Percentiles rank a stretch among this genome's conserved stretches.
phyloP scores from a whole-genome alignment of 2,113 vertebrate species.

The Eurystomus gularis region DNA sequence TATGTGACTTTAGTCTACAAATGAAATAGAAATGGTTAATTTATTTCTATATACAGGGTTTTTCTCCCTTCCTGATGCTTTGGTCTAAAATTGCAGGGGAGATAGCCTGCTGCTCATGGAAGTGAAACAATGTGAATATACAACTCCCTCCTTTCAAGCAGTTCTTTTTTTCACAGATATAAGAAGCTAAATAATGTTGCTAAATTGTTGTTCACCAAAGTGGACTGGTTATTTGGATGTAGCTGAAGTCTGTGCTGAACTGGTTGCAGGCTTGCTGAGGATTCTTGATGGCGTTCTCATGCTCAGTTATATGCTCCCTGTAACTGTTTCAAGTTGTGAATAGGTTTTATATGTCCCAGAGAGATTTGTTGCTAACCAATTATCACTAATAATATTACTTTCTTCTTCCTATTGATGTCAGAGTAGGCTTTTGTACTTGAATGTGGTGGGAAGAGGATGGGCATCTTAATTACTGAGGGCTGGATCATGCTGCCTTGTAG shows the following conservation, averaged over 20 bases:
- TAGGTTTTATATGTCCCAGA: not conserved
- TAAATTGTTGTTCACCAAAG: not conserved
- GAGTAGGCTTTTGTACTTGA: conserved; percentile 6
- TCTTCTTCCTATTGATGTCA: conserved; percentile 10
- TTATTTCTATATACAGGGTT: not conserved
- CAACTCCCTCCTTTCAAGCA: not conserved
- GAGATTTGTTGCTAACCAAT: conserved; percentile 15
- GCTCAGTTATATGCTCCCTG: not conserved
- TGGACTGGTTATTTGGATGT: fast-evolving
- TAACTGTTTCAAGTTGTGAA: not conserved
- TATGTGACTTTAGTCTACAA: not conserved
- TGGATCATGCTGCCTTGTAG: not conserved
- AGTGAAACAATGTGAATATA: not conserved
- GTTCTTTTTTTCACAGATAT: not conserved
- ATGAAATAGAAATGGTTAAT: not conserved
- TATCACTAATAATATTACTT: conserved; percentile 28
- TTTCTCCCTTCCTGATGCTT: not conserved
- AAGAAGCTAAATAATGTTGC: not conserved
- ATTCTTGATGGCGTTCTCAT: not conserved
- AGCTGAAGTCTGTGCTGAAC: not conserved
- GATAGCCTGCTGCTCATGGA: not conserved
- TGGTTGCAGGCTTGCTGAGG: not conserved
- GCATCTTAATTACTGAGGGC: conserved; percentile 10
- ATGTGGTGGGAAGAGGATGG: conserved; percentile 6
- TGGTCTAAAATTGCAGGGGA: not conserved